Conservation (phyloP, 2,113 vertebrate genomes). For the Trachemys scripta region DNA sequence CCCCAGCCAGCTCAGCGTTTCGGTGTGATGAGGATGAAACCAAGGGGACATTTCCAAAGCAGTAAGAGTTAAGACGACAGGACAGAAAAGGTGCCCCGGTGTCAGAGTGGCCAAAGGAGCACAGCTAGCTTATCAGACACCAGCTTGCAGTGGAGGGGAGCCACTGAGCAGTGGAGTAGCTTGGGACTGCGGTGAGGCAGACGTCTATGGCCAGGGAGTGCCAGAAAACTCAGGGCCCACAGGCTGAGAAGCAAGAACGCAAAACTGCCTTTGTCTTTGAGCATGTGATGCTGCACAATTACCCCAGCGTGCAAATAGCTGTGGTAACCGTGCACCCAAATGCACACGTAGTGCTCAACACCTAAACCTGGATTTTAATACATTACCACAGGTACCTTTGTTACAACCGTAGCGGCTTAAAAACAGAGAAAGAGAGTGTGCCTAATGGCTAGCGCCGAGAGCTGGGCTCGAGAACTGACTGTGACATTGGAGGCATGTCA, state of each 20-base stretch:
- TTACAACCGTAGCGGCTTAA: too few relatives aligned
- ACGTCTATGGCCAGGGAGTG: neutral
- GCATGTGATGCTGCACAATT: neutral
- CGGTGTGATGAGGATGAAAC: neutral
- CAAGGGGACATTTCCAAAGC: neutral
- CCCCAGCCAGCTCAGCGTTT: neutral
- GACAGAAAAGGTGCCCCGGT: neutral
- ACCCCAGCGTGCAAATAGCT: neutral
- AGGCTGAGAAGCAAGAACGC: neutral
- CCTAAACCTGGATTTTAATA: too few relatives aligned
- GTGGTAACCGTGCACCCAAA: too few relatives aligned
- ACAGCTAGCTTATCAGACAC: neutral
- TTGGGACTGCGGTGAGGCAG: neutral
- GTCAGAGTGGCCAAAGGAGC: neutral
- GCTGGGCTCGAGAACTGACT: too few relatives aligned
- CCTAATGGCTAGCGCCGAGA: too few relatives aligned
- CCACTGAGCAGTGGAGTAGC: neutral
- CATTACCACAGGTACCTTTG: too few relatives aligned
- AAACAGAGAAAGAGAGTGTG: too few relatives aligned
- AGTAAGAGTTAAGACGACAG: neutral
- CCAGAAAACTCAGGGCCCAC: neutral
- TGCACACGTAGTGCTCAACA: too few relatives aligned
- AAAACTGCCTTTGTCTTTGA: neutral
- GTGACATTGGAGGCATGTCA: too few relatives aligned
- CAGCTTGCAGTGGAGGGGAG: neutral